Conservation (phyloP, 2,113 vertebrate species). For the Sceloporus tristichus region DNA sequence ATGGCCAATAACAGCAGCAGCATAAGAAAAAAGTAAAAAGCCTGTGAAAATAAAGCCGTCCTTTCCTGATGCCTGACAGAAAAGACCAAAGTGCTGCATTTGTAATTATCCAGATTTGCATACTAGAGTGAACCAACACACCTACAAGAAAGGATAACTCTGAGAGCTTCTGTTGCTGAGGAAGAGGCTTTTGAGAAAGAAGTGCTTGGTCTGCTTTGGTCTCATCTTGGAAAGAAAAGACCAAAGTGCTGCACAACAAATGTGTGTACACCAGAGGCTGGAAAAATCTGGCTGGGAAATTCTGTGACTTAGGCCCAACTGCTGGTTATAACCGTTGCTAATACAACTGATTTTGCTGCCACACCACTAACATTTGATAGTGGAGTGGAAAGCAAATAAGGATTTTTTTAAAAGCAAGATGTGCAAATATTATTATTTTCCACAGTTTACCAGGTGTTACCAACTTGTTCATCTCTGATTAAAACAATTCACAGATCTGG, state of each 20-base stretch:
- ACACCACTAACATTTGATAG: neutral
- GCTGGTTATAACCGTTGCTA: too few species aligned
- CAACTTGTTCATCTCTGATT: too few species aligned
- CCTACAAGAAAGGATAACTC: neutral
- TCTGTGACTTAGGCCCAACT: too few species aligned
- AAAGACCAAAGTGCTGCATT: too few species aligned
- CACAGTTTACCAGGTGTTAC: too few species aligned
- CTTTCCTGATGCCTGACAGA: neutral
- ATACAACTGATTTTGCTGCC: neutral
- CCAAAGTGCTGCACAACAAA: neutral
- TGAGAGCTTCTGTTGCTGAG: neutral
- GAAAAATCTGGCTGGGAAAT: too few species aligned
- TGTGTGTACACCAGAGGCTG: neutral
- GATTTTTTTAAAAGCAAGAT: neutral
- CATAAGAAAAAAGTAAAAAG: neutral
- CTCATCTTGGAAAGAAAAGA: neutral
- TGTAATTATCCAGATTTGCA: neutral
- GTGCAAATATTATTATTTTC: neutral
- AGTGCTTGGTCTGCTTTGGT: neutral
- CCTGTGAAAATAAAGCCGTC: neutral
- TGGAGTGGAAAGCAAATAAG: neutral
- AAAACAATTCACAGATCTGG: neutral
- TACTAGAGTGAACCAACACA: neutral
- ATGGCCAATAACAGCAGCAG: neutral
- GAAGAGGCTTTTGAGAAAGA: neutral